Evolutionary conservation across 2,113 vertebrate genomes (phyloP), one percentile per base, ranked within the genome.

Genomic region (Diglossa brunneiventris): DNA sequence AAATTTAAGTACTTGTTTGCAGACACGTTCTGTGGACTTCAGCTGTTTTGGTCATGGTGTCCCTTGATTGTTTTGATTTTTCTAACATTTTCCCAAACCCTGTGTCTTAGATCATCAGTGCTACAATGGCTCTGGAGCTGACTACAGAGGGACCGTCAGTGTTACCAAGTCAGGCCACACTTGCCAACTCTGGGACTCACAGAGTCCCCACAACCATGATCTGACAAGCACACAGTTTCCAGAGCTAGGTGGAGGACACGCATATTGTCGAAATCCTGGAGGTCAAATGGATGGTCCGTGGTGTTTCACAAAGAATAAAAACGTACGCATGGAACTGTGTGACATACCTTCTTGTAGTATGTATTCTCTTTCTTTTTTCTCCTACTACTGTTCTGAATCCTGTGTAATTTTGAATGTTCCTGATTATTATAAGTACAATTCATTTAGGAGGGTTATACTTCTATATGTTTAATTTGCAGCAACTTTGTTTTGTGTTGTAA

Each of bases 281-380:
- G 99, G 98, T 70, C 98, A 99, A 92, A 99, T 99, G 99, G 98
- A 99, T 92, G 99, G 98, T 6, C 99, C 99, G 9, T 99, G 99
- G 99, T 99, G 99, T 97, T 99, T 99, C 97, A 99, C 99, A 37
- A 97, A 98, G 95, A 99, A 99, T 96, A 98, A 99, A 96, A 98
- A 98, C 90, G 97, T 99, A 94, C 98, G 99, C 95, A 96, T 98
- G 96, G 99, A 99, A 96, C 98, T 99, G 94, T 99, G 99, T 97
- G 99, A 99, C 97, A 96, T 99, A 87, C 98, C 98, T 62, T 98
- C 98, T 37, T 99, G 99, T 98, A 98, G 99, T 99, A 98, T 98
- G 99, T 99, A 97, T 96, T 97, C 94, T 81, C 90, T 97, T 97
- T 97, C 91, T 90, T 96, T 88, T 80, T 94, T 61, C 59, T 63